Evolutionary conservation across 2,888 invertebrate species (phyloP).

Genomic region (Pyrgus malvae): DNA sequence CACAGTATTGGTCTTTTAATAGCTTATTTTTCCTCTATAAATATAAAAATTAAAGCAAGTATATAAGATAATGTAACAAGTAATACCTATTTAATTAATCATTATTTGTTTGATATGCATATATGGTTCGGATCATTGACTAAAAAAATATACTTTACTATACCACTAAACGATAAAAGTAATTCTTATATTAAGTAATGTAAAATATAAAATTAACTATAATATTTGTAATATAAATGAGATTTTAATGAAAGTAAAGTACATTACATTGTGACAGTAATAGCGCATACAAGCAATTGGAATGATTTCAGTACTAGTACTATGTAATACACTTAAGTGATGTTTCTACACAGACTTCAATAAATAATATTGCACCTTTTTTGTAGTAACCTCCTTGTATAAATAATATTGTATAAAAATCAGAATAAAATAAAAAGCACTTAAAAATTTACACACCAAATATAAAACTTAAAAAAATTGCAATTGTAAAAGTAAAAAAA

Average conservation of each 20-base stretch:
- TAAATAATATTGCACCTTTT: slow-evolving; percentile 20
- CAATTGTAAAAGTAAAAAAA: slow-evolving; percentile 26
- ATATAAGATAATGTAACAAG: too few species aligned
- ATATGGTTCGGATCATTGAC: slow-evolving; percentile 21
- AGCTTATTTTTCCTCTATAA: too few species aligned
- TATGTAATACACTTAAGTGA: slow-evolving; percentile 46
- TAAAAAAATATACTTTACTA: slow-evolving; percentile 17
- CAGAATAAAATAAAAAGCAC: slow-evolving; percentile 31
- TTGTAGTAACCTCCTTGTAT: slow-evolving; percentile 13
- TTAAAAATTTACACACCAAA: slow-evolving; percentile 29
- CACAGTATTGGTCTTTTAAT: too few species aligned
- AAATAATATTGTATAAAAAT: neutral
- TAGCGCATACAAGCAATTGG: slow-evolving; percentile 58
- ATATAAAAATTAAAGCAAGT: too few species aligned
- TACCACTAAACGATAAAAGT: slow-evolving; percentile 5
- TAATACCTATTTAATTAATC: too few species aligned
- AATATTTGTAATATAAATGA: neutral
- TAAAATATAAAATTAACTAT: slow-evolving; percentile 5
- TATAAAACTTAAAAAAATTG: neutral
- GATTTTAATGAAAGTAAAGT: neutral
- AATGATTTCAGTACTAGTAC: slow-evolving; percentile 55
- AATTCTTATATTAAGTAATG: slow-evolving; percentile 8
- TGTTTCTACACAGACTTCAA: slow-evolving; percentile 39
- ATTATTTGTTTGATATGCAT: slow-evolving; percentile 27
- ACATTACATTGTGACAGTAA: slow-evolving; percentile 52